phyloP scores from a whole-genome alignment of 1,140 invertebrate species.

The Lerema accius region DNA sequence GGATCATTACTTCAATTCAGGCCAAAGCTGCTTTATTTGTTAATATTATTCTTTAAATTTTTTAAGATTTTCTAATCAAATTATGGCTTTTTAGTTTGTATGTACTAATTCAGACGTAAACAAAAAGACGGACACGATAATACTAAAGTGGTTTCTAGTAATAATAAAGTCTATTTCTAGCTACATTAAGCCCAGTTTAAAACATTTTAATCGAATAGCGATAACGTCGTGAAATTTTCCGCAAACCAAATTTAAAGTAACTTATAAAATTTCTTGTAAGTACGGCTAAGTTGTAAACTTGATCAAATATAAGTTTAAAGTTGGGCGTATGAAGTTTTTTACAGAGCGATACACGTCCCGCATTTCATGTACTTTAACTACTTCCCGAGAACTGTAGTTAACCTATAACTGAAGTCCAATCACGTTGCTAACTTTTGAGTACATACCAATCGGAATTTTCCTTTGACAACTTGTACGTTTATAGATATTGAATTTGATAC shows the following conservation, averaged over 20 bases:
- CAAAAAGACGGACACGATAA: no score
- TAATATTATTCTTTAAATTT: no score
- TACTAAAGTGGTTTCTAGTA: no score
- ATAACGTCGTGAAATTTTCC: neutral
- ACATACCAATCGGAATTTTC: constrained; percentile 22
- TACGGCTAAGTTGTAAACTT: constrained; percentile 15
- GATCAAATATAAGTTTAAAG: constrained; percentile 33
- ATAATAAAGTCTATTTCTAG: no score
- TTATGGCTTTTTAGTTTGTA: no score
- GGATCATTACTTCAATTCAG: no score
- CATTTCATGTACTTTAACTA: constrained; percentile 29
- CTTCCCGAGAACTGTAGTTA: constrained; percentile 27
- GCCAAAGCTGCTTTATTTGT: no score
- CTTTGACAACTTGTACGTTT: constrained; percentile 8
- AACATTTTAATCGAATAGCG: neutral
- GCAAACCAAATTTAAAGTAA: constrained; percentile 15
- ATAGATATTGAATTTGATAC: constrained; percentile 11
- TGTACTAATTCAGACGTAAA: no score
- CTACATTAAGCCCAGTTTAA: neutral
- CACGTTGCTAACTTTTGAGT: constrained; percentile 23
- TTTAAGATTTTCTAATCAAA: no score
- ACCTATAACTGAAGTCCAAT: constrained; percentile 29
- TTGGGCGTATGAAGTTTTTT: constrained; percentile 33
- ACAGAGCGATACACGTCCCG: constrained; percentile 28
- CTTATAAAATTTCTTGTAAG: constrained; percentile 23